phyloP scores from a whole-genome alignment of 2,888 invertebrate species.

The Mechanitis messenoides region DNA sequence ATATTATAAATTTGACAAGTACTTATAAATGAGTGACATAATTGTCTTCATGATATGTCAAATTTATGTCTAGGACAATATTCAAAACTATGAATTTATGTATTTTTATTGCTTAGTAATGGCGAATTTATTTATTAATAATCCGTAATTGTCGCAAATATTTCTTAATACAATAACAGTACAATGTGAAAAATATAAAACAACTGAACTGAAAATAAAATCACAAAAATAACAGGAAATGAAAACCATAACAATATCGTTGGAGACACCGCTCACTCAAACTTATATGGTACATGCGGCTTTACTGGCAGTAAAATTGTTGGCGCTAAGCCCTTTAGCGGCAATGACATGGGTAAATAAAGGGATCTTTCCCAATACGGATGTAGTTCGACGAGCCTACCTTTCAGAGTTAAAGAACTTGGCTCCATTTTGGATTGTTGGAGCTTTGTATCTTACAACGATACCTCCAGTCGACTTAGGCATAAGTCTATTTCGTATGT shows the following conservation, averaged over 20 bases:
- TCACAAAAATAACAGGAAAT: slow-evolving; percentile 30
- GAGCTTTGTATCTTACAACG: slow-evolving; percentile 48
- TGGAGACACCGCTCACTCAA: slow-evolving; percentile 42
- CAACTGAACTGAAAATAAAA: background rate
- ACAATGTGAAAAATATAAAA: too few species aligned
- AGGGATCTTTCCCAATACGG: slow-evolving; percentile 41
- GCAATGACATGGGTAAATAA: slow-evolving; percentile 49
- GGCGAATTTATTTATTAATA: too few species aligned
- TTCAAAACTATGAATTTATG: slow-evolving; percentile 1
- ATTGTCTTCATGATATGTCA: slow-evolving; percentile 10
- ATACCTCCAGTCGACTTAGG: slow-evolving; percentile 34
- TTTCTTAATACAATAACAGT: too few species aligned
- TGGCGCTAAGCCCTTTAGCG: slow-evolving; percentile 45
- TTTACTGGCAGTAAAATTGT: slow-evolving; percentile 44
- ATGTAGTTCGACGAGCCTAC: slow-evolving; percentile 45
- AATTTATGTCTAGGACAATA: slow-evolving; percentile 27
- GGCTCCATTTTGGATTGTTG: slow-evolving; percentile 53
- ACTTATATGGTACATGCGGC: slow-evolving; percentile 53
- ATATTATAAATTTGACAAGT: too few species aligned
- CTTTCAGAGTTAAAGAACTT: slow-evolving; percentile 52
- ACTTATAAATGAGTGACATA: too few species aligned
- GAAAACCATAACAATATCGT: slow-evolving; percentile 36
- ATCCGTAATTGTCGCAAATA: too few species aligned
- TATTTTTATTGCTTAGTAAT: background rate
- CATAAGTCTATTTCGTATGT: slow-evolving; percentile 41